Evolutionary conservation across 2,888 invertebrate species (phyloP).

Genomic region (Heliothis peltigera): DNA sequence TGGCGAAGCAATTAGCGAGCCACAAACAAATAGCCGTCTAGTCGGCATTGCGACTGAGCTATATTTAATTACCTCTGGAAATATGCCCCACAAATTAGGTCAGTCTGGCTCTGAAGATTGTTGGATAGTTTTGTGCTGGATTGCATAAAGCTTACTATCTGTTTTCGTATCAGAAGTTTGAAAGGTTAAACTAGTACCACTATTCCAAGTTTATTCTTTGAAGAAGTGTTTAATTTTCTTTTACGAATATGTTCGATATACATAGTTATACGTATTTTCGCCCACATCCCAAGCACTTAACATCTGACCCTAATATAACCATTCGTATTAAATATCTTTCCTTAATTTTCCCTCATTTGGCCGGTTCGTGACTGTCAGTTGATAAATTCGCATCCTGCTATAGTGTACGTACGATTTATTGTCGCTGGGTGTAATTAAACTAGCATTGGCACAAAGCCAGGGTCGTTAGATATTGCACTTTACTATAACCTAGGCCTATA

Average conservation of each 20-base stretch:
- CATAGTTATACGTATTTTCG: too few relatives aligned
- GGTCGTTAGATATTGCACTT: conserved; percentile 50
- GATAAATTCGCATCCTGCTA: conserved; percentile 21
- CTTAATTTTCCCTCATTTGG: neutral
- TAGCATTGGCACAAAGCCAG: conserved; percentile 58
- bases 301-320: neutral
- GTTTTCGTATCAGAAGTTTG: neutral
- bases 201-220: neutral
- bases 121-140: conserved; percentile 15
- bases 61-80: conserved; percentile 61
- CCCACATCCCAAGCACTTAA: too few relatives aligned
- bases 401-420: conserved; percentile 41
- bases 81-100: conserved; percentile 55
- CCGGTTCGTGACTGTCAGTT: conserved; percentile 9
- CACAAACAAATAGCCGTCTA: conserved; percentile 42
- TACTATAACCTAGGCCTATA: conserved; percentile 44
- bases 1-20: conserved; percentile 49
- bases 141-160: neutral
- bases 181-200: neutral
- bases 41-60: conserved; percentile 47
- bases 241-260: too few relatives aligned
- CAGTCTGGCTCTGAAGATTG: conserved; percentile 32
- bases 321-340: neutral
- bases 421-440: conserved; percentile 50
- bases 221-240: neutral